Percentiles rank a stretch among this genome's conserved stretches.
Conservation (phyloP, 2,113 vertebrate genomes). For the Chaenogobius annularis region DNA sequence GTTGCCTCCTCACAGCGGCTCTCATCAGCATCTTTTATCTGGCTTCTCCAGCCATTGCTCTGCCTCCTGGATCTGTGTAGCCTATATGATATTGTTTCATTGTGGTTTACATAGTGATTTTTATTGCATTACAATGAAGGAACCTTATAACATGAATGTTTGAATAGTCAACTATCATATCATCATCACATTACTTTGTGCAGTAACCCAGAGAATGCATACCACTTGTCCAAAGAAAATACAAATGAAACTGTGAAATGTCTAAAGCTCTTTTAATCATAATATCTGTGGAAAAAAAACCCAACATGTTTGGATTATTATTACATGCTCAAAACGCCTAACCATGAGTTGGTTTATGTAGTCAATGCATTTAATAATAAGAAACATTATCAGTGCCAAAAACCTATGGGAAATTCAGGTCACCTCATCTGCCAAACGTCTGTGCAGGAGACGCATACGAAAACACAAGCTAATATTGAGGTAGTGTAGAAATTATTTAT, state of each 20-base stretch:
- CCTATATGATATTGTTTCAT: slow-evolving; percentile 22
- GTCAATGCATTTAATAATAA: background rate
- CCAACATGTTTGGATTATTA: no score
- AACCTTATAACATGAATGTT: background rate
- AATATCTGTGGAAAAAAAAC: no score
- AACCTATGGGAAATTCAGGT: background rate
- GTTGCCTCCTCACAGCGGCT: slow-evolving; percentile 24
- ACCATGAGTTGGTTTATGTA: background rate
- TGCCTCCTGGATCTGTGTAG: background rate
- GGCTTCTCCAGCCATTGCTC: slow-evolving; percentile 1
- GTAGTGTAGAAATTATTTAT: background rate
- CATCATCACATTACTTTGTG: background rate
- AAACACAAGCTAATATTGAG: background rate
- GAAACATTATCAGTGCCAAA: background rate
- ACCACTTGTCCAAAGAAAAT: background rate
- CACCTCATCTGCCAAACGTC: background rate
- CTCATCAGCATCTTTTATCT: slow-evolving; percentile 38
- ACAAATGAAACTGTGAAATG: no score
- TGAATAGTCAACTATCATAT: background rate
- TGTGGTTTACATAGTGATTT: slow-evolving; percentile 1
- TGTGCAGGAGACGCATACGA: background rate
- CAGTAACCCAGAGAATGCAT: background rate
- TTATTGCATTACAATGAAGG: background rate
- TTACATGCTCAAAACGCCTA: no score
- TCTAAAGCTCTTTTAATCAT: no score